Percentiles rank a stretch among this genome's conserved stretches.
phyloP scores from a whole-genome alignment of 2,888 invertebrate species.

The Iphiclides podalirius region DNA sequence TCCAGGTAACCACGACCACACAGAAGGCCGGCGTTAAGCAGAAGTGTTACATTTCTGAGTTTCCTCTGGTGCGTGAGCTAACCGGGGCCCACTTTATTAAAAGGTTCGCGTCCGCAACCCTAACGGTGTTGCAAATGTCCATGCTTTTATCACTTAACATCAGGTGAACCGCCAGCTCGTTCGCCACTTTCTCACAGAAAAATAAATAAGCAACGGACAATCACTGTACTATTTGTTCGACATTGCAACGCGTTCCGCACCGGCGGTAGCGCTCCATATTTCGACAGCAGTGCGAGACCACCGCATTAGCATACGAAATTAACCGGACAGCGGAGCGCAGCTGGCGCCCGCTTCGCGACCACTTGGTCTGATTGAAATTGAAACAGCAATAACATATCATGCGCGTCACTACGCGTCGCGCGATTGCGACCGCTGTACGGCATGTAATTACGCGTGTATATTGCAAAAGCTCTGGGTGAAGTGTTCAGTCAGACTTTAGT shows the following conservation, averaged over 20 bases:
- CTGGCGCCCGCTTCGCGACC: slow-evolving; percentile 37
- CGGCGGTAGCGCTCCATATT: slow-evolving; percentile 28
- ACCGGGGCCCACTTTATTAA: too few relatives aligned
- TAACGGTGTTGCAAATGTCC: too few relatives aligned
- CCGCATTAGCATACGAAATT: slow-evolving; percentile 55
- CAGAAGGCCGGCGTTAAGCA: too few relatives aligned
- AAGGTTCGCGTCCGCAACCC: too few relatives aligned
- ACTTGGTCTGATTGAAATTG: slow-evolving; percentile 38
- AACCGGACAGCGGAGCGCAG: slow-evolving; percentile 46
- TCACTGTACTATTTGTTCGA: not conserved
- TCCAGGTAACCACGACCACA: too few relatives aligned
- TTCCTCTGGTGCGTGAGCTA: too few relatives aligned
- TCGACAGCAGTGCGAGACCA: slow-evolving; percentile 31
- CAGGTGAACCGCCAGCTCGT: too few relatives aligned
- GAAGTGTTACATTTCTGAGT: too few relatives aligned
- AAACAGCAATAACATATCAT: slow-evolving; percentile 23
- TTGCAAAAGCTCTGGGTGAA: not conserved
- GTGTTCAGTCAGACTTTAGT: too few relatives aligned
- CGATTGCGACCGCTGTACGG: not conserved
- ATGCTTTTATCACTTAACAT: too few relatives aligned
- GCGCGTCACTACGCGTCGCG: slow-evolving; percentile 7
- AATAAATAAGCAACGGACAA: too few relatives aligned
- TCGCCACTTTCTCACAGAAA: too few relatives aligned
- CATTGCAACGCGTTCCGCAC: not conserved
- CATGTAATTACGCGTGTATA: not conserved